A percentile compares a stretch with the other conserved stretches of the same genome.
These are phyloP conservation scores for Diarsia dahlii DNA, from an alignment of 2,888 invertebrate species.

Conservation along the genomic window DNA sequence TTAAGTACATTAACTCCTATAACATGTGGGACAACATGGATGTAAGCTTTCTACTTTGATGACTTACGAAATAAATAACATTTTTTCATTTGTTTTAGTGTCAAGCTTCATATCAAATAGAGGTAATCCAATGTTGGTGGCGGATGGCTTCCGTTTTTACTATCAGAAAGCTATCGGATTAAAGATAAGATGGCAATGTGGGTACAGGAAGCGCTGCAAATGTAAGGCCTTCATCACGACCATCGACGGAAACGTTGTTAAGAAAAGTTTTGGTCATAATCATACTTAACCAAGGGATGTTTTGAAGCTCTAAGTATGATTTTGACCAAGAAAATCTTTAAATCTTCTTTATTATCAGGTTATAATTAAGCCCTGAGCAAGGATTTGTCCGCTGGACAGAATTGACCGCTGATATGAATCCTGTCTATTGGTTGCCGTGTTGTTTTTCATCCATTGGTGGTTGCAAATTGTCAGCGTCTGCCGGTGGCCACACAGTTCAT, in stretches of 20 bases:
- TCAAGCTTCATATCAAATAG: constrained; percentile 35
- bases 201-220: constrained; percentile 55
- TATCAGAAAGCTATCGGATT: constrained; percentile 61
- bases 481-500: too few relatives aligned
- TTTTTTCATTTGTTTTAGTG: constrained; percentile 41
- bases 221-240: constrained; percentile 71
- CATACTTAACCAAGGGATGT: constrained; percentile 32
- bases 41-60: not conserved
- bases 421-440: too few relatives aligned
- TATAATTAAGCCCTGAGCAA: too few relatives aligned
- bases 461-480: too few relatives aligned
- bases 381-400: not conserved
- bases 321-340: not conserved
- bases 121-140: constrained; percentile 60
- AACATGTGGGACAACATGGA: not conserved
- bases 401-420: too few relatives aligned
- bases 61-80: not conserved
- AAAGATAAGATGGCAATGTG: constrained; percentile 68
- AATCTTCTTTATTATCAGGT: not conserved
- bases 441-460: too few relatives aligned
- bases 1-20: not conserved
- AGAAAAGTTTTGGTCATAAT: constrained; percentile 62
- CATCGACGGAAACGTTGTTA: constrained; percentile 53
- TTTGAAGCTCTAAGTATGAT: not conserved
- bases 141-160: constrained; percentile 71